Conservation (phyloP, 2,888 invertebrate species). For the Antheraea assamensis region DNA sequence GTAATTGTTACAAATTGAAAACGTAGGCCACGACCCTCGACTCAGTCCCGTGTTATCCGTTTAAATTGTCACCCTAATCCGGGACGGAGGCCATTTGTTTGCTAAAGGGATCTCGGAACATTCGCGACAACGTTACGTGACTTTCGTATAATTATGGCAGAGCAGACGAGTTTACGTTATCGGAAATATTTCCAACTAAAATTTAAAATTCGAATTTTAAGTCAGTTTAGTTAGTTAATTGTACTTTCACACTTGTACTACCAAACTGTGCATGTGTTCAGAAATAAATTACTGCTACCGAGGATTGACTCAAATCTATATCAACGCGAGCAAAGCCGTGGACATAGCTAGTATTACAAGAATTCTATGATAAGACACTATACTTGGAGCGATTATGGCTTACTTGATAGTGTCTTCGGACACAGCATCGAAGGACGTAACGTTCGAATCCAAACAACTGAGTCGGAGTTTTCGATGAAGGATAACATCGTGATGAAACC, state of each 20-base stretch:
- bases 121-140: slow-evolving; percentile 59
- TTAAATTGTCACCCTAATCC: slow-evolving; percentile 70
- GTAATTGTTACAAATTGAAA: slow-evolving; percentile 73
- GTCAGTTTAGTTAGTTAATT: no score
- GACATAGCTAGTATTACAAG: not conserved
- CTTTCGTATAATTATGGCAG: slow-evolving; percentile 42
- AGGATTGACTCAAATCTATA: no score
- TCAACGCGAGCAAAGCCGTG: not conserved
- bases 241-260: no score
- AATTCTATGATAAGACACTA: no score
- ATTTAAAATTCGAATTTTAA: not conserved
- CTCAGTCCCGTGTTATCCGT: slow-evolving; percentile 56
- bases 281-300: no score
- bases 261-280: no score
- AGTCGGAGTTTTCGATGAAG: no score
- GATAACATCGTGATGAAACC: no score
- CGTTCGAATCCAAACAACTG: no score
- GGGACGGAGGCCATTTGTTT: slow-evolving; percentile 64
- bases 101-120: slow-evolving; percentile 68
- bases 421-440: no score
- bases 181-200: not conserved
- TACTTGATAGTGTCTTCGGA: no score
- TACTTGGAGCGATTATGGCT: no score
- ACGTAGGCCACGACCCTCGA: slow-evolving; percentile 53
- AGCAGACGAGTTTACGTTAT: slow-evolving; percentile 17